phyloP scores from a whole-genome alignment of 2,113 vertebrate species.

The Epinephelus moara region DNA sequence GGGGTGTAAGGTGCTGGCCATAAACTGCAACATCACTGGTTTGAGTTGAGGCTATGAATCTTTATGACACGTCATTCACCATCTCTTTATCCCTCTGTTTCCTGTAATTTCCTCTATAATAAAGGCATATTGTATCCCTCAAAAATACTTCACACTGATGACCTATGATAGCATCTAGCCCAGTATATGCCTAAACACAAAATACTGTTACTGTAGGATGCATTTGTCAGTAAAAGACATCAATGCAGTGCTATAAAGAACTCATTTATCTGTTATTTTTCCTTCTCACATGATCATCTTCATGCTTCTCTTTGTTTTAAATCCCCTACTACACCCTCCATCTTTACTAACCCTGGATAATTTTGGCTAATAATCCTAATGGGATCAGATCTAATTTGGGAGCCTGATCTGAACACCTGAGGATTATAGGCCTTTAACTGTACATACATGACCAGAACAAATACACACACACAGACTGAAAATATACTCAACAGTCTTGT shows the following conservation, averaged over 20 bases:
- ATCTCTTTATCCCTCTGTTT: neutral
- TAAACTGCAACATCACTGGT: neutral
- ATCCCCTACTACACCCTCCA: conserved; percentile 5
- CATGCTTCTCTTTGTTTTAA: conserved; percentile 21
- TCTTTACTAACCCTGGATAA: conserved; percentile 46
- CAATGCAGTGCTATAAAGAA: neutral
- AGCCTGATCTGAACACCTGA: conserved; percentile 56
- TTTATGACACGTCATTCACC: neutral
- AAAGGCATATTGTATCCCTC: neutral
- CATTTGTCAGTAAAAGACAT: neutral
- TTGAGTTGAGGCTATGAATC: neutral
- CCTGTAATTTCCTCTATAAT: neutral
- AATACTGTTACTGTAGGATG: neutral
- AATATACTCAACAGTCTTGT: neutral
- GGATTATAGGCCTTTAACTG: conserved; percentile 71
- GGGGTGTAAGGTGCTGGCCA: neutral
- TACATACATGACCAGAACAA: conserved; percentile 18
- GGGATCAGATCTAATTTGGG: conserved; percentile 80
- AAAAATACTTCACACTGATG: neutral
- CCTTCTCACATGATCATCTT: neutral
- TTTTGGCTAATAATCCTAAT: conserved; percentile 75
- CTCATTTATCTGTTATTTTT: neutral
- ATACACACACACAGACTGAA: neutral
- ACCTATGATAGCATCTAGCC: neutral
- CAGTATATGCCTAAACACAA: neutral